Evolutionary conservation across 1,140 invertebrate species (phyloP).

Genomic region (Octopus bimaculoides): DNA sequence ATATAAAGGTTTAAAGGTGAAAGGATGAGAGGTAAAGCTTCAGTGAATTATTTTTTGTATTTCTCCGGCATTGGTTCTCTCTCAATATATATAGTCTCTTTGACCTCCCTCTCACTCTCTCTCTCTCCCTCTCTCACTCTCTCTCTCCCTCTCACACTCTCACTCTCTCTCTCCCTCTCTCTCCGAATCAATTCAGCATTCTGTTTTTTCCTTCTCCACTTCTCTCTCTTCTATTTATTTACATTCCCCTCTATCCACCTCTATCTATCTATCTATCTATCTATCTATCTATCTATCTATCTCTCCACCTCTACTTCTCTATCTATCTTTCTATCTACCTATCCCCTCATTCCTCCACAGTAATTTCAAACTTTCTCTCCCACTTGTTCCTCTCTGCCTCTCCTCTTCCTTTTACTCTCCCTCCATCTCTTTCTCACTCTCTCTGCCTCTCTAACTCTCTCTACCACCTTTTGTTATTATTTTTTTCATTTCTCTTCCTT

Average conservation of each 20-base stretch:
- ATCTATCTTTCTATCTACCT: not conserved
- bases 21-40: not conserved
- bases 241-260: not conserved
- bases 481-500: no score
- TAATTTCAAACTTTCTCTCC: no score
- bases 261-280: not conserved
- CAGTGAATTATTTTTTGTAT: not conserved
- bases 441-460: no score
- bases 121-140: not conserved
- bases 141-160: not conserved
- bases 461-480: no score
- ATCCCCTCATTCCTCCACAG: not conserved
- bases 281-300: constrained; percentile 3
- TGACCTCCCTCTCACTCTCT: not conserved
- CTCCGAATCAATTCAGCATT: not conserved
- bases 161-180: not conserved
- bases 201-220: not conserved
- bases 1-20: not conserved
- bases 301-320: not conserved
- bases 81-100: not conserved
- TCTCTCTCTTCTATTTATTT: not conserved
- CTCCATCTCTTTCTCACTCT: no score
- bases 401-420: no score
- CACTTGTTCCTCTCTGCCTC: no score
- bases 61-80: not conserved